Base-by-base conservation (phyloP, 2,888 invertebrate species). In the Trachelus iudaicus region DNA sequence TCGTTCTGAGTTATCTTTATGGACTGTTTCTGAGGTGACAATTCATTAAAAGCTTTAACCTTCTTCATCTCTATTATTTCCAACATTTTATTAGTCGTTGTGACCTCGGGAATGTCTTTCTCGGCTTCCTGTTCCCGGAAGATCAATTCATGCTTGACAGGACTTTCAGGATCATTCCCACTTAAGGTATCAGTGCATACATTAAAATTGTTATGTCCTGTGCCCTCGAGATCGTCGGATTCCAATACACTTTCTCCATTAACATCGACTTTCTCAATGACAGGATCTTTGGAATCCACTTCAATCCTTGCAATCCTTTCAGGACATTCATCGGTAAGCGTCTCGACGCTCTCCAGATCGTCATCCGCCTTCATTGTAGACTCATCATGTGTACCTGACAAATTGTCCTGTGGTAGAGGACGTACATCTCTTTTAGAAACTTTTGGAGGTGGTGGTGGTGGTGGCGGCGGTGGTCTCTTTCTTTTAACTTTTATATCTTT, bases 171-270 rank as follows among this genome's bases (percentile, higher is more conserved):
- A 69, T 40, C 35, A 9, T 75, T 31, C 11, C n/a, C 40, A 40
- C 2, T 15, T 40, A 15, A 40, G 15, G 40, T 6, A 40, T 40
- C 40, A 15, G 40, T 40, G 40, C 40, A 40, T 1, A 4, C 15
- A 4, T 40, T 40, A 40, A 40, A 15, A 40, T 40, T 15, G 2
- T 2, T 15, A 40, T 40, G 15, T 40, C 40, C 6, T 40, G 15
- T 40, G 15, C 4, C 40, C 15, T 15, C 4, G 6, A 40, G 40
- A 40, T 40, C 6, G 15, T 80, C 93, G 90, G 82, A 92, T 93
- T 88, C 92, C 93, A 80, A 93, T 93, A 88, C 93, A 93, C 77
- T 90, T 90, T 84, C 93, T 92, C 83, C 93, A 92, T 88, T 92
- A 93, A 84, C 90, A 77, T 69, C 31, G 73, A 73, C 77, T 76